phyloP scores from a whole-genome alignment of 2,888 invertebrate genomes.

The Chrysomela aeneicollis region DNA sequence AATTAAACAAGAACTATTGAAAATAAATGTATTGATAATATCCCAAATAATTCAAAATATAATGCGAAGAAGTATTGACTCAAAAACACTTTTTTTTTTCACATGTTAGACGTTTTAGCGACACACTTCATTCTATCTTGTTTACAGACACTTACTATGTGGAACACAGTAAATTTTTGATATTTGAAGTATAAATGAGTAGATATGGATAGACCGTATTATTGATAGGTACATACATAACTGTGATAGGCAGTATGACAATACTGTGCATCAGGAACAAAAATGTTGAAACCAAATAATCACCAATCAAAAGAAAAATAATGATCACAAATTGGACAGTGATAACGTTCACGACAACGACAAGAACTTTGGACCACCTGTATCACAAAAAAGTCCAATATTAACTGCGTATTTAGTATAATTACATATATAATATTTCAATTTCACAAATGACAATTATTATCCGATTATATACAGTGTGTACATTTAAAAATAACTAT shows the following conservation, averaged over 20 bases:
- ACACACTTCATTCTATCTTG: background rate
- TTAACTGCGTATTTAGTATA: conserved; percentile 32
- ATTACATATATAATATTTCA: conserved; percentile 13
- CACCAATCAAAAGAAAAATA: too few relatives aligned
- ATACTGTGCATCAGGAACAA: conserved; percentile 2
- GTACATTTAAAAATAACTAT: conserved; percentile 63
- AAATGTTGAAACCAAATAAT: background rate
- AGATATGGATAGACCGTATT: background rate
- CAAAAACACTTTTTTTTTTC: background rate
- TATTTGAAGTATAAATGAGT: background rate
- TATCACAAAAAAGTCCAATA: conserved; percentile 37
- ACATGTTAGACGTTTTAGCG: background rate
- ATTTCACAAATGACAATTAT: conserved; percentile 52
- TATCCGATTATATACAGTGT: conserved; percentile 61
- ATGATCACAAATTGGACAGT: background rate
- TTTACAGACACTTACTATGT: background rate
- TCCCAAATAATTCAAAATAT: background rate
- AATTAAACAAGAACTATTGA: background rate
- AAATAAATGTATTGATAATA: background rate
- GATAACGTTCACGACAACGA: conserved; percentile 2
- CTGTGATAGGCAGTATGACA: background rate
- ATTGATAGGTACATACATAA: background rate
- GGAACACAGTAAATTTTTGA: background rate
- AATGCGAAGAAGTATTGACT: background rate
- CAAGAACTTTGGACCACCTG: conserved; percentile 32